phyloP scores from a whole-genome alignment of 2,888 invertebrate species.

The Cosmorhoe ocellata region DNA sequence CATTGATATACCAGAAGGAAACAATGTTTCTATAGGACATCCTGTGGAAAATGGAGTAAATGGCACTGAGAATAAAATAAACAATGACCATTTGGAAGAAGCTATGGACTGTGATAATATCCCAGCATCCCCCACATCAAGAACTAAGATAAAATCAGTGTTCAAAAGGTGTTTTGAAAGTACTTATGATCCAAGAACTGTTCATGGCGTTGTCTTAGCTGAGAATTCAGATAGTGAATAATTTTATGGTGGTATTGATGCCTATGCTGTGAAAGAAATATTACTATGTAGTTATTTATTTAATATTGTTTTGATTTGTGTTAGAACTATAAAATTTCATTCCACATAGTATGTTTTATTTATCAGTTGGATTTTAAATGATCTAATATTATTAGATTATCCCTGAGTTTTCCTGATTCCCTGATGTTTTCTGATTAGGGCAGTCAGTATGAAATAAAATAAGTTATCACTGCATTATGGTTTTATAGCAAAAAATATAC shows the following conservation, averaged over 20 bases:
- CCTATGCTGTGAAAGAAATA: not conserved
- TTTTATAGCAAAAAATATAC: constrained; percentile 82
- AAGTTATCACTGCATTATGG: constrained; percentile 74
- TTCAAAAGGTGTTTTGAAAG: constrained; percentile 89
- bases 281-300: not conserved
- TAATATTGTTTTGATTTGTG: not conserved
- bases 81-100: constrained; percentile 31
- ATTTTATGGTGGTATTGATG: constrained; percentile 28
- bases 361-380: too few species aligned
- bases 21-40: constrained; percentile 30
- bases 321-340: too few species aligned
- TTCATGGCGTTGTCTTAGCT: constrained; percentile 84
- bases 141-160: constrained; percentile 83
- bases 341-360: too few species aligned
- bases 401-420: too few species aligned
- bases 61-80: constrained; percentile 27
- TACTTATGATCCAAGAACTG: constrained; percentile 85
- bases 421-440: too few species aligned
- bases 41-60: constrained; percentile 37
- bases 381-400: too few species aligned
- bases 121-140: constrained; percentile 83
- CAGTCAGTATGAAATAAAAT: constrained; percentile 67
- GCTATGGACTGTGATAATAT: constrained; percentile 74
- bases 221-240: constrained; percentile 87
- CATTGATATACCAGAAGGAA: constrained; percentile 69